phyloP scores from a whole-genome alignment of 2,797 vertebrate species.

The Dryobates pubescens region DNA sequence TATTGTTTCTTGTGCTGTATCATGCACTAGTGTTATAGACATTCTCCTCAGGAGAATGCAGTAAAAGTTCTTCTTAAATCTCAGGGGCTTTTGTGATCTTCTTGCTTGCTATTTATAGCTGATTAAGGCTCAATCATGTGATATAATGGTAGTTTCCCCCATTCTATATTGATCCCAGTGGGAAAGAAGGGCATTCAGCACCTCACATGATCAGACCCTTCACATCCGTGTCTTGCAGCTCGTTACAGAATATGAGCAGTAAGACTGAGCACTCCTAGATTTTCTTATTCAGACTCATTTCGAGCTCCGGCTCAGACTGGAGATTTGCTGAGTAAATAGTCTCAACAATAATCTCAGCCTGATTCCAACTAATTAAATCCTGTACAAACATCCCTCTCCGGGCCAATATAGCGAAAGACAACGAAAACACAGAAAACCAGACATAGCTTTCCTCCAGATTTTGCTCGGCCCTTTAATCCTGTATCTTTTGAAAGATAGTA shows the following conservation, averaged over 20 bases:
- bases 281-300: slow-evolving; percentile 79
- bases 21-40: background rate
- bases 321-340: slow-evolving; percentile 93
- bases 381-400: slow-evolving; percentile 93
- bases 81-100: slow-evolving; percentile 15
- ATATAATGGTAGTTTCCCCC: background rate
- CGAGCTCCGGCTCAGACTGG: slow-evolving; percentile 86
- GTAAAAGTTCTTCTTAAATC: background rate
- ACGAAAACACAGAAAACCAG: slow-evolving; percentile 83
- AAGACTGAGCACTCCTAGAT: slow-evolving; percentile 76
- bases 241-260: slow-evolving; percentile 56
- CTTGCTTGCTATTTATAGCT: background rate
- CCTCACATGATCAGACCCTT: background rate
- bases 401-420: slow-evolving; percentile 85
- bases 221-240: background rate
- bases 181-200: slow-evolving; percentile 15
- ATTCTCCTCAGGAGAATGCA: background rate
- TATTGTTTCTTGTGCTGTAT: background rate
- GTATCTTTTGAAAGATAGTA: slow-evolving; percentile 93
- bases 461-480: slow-evolving; percentile 91
- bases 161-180: slow-evolving; percentile 22
- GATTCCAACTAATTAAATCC: slow-evolving; percentile 98
- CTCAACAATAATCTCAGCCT: slow-evolving; percentile 89
- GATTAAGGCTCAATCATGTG: slow-evolving; percentile 1
- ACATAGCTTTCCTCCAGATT: slow-evolving; percentile 87